phyloP scores from a whole-genome alignment of 37 sponge, comb jelly and placozoan species.

The Hexactinellida sp. region DNA sequence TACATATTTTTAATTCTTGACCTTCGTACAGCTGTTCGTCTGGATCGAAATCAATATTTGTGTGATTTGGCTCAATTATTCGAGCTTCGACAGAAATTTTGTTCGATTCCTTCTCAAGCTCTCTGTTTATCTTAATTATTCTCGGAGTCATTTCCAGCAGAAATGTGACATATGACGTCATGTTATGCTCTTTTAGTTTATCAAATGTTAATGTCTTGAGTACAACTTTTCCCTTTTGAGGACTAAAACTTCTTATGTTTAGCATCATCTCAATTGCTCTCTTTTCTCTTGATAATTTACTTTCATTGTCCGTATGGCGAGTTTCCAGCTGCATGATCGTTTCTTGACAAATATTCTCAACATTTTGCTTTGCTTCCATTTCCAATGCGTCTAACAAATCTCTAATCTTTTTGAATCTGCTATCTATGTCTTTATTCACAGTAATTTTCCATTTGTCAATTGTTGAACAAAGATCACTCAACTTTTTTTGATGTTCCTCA shows the following conservation, averaged over 20 bases:
- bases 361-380: not conserved
- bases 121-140: not conserved
- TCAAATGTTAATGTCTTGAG: not conserved
- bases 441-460: not conserved
- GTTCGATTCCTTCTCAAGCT: not conserved
- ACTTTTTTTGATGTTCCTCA: not conserved
- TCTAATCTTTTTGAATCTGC: not conserved
- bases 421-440: not conserved
- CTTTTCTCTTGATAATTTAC: not conserved
- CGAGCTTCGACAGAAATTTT: not conserved
- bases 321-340: not conserved
- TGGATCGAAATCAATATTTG: not conserved
- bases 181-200: not conserved
- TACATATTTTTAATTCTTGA: not conserved
- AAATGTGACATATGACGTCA: conserved; percentile 3
- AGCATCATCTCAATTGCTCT: not conserved
- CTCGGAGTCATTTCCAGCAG: not conserved
- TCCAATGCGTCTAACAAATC: not conserved
- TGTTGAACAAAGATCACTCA: not conserved
- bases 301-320: not conserved
- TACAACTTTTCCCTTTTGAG: not conserved
- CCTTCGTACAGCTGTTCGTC: conserved; percentile 8
- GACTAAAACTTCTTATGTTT: not conserved
- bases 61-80: not conserved
- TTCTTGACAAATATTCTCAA: not conserved